These are phyloP conservation scores for Marasmarcha lunaedactyla DNA, from an alignment of 2,888 invertebrate species.

Conservation along the genomic window DNA sequence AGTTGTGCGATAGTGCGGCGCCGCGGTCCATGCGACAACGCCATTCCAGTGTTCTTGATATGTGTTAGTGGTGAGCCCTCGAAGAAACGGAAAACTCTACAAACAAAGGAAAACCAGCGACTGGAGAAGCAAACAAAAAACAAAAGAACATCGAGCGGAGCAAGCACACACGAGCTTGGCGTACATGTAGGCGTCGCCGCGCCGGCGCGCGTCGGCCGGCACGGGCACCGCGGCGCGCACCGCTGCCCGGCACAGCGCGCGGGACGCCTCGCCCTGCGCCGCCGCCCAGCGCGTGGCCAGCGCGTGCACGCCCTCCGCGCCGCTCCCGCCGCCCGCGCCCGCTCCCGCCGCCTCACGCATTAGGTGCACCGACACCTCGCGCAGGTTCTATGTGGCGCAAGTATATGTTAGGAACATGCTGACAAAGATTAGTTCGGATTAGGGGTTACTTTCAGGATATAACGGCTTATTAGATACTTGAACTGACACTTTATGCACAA, in stretches of 20 bases:
- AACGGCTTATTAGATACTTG: too few relatives aligned
- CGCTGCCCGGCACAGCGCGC: slow-evolving; percentile 80
- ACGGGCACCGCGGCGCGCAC: slow-evolving; percentile 77
- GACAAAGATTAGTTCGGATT: too few relatives aligned
- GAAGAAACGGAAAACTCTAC: too few relatives aligned
- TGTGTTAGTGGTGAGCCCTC: too few relatives aligned
- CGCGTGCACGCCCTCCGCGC: slow-evolving; percentile 75
- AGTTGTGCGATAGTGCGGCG: too few relatives aligned
- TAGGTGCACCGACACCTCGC: slow-evolving; percentile 87
- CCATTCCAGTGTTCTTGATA: too few relatives aligned
- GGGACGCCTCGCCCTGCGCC: slow-evolving; percentile 83
- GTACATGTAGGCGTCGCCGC: slow-evolving; percentile 85
- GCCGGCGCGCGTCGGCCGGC: slow-evolving; percentile 75
- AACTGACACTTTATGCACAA: too few relatives aligned
- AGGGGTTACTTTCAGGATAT: too few relatives aligned
- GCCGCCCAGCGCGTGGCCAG: slow-evolving; percentile 85
- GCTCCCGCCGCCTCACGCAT: slow-evolving; percentile 65
- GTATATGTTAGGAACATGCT: too few relatives aligned
- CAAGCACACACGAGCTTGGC: slow-evolving; percentile 8
- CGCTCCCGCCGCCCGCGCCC: slow-evolving; percentile 72
- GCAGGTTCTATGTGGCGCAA: slow-evolving; percentile 72
- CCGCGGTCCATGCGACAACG: too few relatives aligned
- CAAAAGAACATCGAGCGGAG: slow-evolving; percentile 10
- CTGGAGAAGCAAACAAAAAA: slow-evolving; percentile 11
- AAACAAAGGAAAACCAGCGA: slow-evolving; percentile 4